Conservation (phyloP, 2,113 vertebrate genomes). For the Egretta garzetta region DNA sequence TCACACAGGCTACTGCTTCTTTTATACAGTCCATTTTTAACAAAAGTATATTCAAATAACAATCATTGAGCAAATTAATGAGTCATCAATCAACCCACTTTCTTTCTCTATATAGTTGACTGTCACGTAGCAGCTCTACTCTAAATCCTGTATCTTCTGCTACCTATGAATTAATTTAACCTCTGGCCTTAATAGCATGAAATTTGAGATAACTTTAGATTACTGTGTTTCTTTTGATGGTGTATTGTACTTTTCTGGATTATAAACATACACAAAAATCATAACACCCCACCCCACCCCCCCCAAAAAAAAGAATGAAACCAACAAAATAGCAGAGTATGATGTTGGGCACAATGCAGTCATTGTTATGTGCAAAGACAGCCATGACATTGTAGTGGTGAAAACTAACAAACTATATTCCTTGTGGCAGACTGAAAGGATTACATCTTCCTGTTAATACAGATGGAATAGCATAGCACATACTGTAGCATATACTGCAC, state of each 20-base stretch:
- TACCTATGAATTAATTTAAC: neutral
- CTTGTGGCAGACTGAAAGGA: neutral
- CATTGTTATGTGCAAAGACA: neutral
- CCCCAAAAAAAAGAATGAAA: neutral
- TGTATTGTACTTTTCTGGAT: neutral
- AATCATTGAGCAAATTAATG: neutral
- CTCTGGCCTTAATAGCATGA: neutral
- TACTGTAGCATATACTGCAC: neutral
- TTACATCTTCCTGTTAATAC: neutral
- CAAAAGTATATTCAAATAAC: neutral
- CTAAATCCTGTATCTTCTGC: neutral
- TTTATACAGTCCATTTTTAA: neutral
- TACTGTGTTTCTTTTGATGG: neutral
- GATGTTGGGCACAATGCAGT: neutral
- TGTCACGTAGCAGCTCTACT: neutral
- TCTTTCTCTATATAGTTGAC: neutral
- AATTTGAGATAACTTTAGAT: neutral
- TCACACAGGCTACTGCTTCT: neutral
- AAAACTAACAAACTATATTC: neutral
- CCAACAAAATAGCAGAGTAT: neutral
- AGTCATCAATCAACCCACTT: neutral
- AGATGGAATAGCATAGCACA: neutral
- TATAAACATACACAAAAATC: neutral
- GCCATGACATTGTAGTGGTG: no score
- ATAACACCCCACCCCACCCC: accelerated